These are phyloP conservation scores for Nixonia krombeini DNA, from an alignment of 1,140 invertebrate species.

Conservation along the genomic window DNA sequence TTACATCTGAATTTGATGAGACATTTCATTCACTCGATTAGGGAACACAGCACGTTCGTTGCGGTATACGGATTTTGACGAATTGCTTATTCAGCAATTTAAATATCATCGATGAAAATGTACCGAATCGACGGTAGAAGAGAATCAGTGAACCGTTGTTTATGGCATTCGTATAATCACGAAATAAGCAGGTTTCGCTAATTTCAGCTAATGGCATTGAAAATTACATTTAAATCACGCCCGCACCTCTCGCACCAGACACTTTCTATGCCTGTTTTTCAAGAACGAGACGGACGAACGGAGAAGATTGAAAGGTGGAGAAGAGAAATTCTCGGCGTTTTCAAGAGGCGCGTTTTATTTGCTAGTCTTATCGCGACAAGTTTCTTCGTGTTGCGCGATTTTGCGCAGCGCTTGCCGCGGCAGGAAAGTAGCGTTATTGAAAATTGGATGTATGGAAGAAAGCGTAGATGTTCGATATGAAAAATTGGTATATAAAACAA, in stretches of 20 bases:
- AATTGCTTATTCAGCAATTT: neutral
- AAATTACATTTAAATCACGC: neutral
- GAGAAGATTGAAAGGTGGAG: slow-evolving; percentile 25
- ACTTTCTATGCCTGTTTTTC: slow-evolving; percentile 25
- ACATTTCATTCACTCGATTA: neutral
- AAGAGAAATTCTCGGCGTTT: slow-evolving; percentile 49
- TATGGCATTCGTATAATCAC: too few relatives aligned
- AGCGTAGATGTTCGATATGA: slow-evolving; percentile 16
- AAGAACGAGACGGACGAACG: slow-evolving; percentile 20
- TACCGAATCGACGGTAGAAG: too few relatives aligned
- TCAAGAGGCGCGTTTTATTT: slow-evolving; percentile 22
- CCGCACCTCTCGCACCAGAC: slow-evolving; percentile 1
- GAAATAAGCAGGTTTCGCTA: too few relatives aligned
- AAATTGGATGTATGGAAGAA: slow-evolving; percentile 40
- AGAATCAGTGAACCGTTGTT: too few relatives aligned
- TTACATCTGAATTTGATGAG: neutral
- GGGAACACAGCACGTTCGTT: too few relatives aligned
- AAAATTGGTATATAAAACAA: too few relatives aligned
- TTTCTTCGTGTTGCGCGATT: slow-evolving; percentile 22
- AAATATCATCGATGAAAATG: too few relatives aligned
- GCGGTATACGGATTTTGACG: neutral
- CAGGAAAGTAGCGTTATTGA: slow-evolving; percentile 41
- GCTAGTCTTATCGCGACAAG: slow-evolving; percentile 34
- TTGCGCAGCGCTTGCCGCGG: slow-evolving; percentile 25
- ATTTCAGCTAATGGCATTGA: too few relatives aligned